A percentile compares a stretch with the other conserved stretches of the same genome.
Conservation (phyloP, 2,888 invertebrate genomes). For the Xestia sexstrigata region DNA sequence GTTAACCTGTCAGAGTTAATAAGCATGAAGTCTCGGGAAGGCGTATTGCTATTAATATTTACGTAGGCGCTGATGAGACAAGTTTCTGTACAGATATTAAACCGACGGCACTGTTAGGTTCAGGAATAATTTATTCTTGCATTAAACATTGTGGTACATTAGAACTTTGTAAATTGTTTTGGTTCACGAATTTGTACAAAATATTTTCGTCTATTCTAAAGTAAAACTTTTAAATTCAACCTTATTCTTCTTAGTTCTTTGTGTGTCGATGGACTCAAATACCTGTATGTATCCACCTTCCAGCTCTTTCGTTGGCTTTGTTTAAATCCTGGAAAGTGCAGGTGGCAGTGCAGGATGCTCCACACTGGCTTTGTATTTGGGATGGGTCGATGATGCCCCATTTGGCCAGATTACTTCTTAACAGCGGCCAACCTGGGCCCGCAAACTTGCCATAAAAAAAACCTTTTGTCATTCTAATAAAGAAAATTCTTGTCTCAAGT, state of each 20-base stretch:
- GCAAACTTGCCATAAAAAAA: too few species aligned
- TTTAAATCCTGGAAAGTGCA: too few species aligned
- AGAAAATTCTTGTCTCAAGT: background rate
- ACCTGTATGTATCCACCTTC: too few species aligned
- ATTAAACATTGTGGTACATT: slow-evolving; percentile 32
- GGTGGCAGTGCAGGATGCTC: too few species aligned
- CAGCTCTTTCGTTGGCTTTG: too few species aligned
- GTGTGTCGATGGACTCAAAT: too few species aligned
- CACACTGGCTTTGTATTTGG: too few species aligned
- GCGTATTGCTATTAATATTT: slow-evolving; percentile 58
- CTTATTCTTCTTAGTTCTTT: background rate
- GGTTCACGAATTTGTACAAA: background rate
- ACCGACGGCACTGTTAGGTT: slow-evolving; percentile 9
- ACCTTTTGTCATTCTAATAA: too few species aligned
- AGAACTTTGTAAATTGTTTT: slow-evolving; percentile 28
- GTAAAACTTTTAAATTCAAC: background rate
- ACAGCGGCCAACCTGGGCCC: too few species aligned
- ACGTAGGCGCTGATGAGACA: slow-evolving; percentile 56
- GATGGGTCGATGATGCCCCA: too few species aligned
- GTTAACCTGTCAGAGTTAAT: slow-evolving; percentile 53
- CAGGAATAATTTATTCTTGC: slow-evolving; percentile 31
- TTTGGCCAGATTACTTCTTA: too few species aligned
- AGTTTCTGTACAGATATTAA: slow-evolving; percentile 54
- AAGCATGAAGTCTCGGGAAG: slow-evolving; percentile 22
- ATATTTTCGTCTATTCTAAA: background rate